Base-by-base conservation (phyloP, 2,797 vertebrate genomes). In the Hapalemur alaotrensis region DNA sequence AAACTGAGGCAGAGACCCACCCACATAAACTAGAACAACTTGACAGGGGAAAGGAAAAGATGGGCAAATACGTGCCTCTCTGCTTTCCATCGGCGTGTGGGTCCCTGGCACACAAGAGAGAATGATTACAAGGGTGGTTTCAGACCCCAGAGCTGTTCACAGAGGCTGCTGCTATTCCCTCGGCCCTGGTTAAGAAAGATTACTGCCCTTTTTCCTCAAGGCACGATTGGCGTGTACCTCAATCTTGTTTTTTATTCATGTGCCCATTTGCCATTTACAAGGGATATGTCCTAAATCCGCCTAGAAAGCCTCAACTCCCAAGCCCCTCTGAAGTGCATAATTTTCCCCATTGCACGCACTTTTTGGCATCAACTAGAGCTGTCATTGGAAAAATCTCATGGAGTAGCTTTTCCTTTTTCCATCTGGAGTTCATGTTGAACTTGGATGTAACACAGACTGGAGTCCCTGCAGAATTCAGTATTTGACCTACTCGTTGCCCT, bases 61-160 rank as follows among this genome's bases (percentile, higher is more conserved):
- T 32, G 8, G 17, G 30, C 7, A 15, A 8, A 48, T 1, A 2
- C 14, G 23, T 8, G 4, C 41, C 57, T 25, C 23, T 0, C 15
- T n/a, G 46, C 25, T 59, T 46, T 50, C 63, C 2, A 1, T 13
- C 32, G 52, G n/a, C 17, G 15, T 14, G 0, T 7, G 4, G 28
- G 30, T 38, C 28, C 70, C 13, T 23, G 4, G 41, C 48, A 23
- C 75, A 32, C 59, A 1, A 5, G 43, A 46, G 5, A 52, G 38
- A 79, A 78, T n/a, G 70, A 61, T 30, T 30, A 43, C 23, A n/a
- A 48, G 50, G 20, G 43, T 1, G 2, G 0, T 48, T 35, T 50
- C 15, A 80, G 89, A 54, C 20, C 17, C 13, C 20, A 14, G 9
- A 35, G 18, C 30, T 23, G 23, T 35, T 18, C 30, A 7, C 52